Base-by-base conservation (phyloP, 2,888 invertebrate genomes). In the Embidobia sp. region DNA sequence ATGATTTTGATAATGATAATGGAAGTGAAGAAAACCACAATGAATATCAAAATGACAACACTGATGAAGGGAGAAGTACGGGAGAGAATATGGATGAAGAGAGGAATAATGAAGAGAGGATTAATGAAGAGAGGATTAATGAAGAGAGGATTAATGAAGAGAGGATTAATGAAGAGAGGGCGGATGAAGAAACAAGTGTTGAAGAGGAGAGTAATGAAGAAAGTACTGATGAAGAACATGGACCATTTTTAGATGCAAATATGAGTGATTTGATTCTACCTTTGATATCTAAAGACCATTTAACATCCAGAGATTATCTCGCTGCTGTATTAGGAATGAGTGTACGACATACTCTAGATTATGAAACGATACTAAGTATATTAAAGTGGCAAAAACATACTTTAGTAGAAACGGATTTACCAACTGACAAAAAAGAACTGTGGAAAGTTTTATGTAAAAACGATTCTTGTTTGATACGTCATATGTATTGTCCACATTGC, bases 231-330 rank as follows among this genome's bases (percentile, higher is more conserved):
- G 35, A 35, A 10, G 22, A 19, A 42, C 19, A 42, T 22, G 10
- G 22, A 42, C 22, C 42, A 4, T 42, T 42, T 42, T 10, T 42
- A 42, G 22, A 46, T 8, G 27, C 27, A 27, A n/a, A 26, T 19
- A 46, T 46, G 27, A 13, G 8, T 2, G 27, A 27, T 27, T 27
- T 46, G 13, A 27, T 26, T 27, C 15, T 27, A 46, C 46, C 46
- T 13, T 46, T 27, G 7, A 46, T 46, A 27, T 3, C 46, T 2
- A 46, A 46, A 46, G 27, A 46, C n/a, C 46, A 46, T n/a, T 8
- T 46, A 13, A 15, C 46, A 3, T 46, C 46, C 15, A 26, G 46
- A 13, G 46, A 46, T 46, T 7, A 3, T 27, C 27, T 46, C 8
- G 13, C 8, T 6, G 27, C 46, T 27, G 10, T 46, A 27, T 27